phyloP scores from a whole-genome alignment of 2,888 invertebrate genomes.

The Matsumyia berberina region DNA sequence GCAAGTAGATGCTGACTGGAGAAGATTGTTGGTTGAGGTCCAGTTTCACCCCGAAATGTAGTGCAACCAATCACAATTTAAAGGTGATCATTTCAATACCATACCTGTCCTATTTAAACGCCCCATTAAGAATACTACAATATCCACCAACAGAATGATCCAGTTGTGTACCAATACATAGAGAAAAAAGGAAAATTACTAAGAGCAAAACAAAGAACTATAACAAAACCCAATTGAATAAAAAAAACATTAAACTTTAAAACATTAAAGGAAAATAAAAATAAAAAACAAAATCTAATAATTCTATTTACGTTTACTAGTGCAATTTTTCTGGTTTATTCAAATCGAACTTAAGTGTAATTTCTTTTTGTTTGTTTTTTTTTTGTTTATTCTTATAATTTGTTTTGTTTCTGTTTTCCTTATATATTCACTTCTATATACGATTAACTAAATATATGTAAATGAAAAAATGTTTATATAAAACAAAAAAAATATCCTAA shows the following conservation, averaged over 20 bases:
- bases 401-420: constrained; percentile 50
- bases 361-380: constrained; percentile 36
- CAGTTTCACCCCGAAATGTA: no score
- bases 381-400: constrained; percentile 59
- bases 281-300: constrained; percentile 47
- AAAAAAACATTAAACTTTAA: not conserved
- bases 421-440: constrained; percentile 70
- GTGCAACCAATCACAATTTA: no score
- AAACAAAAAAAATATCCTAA: constrained; percentile 53
- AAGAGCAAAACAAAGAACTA: constrained; percentile 1
- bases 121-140: no score
- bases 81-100: no score
- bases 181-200: not conserved
- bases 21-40: no score
- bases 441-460: constrained; percentile 56
- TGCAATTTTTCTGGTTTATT: constrained; percentile 72
- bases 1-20: no score
- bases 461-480: constrained; percentile 42
- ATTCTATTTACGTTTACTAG: constrained; percentile 68
- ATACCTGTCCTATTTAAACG: no score
- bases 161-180: constrained; percentile 1
- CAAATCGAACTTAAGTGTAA: constrained; percentile 70
- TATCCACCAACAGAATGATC: not conserved
- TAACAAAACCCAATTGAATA: not conserved
- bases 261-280: constrained; percentile 17